Evolutionary conservation across 92 coral and sea anemone genomes (phyloP), one percentile per base, ranked within the genome.

Genomic region (Bergia sp.): DNA sequence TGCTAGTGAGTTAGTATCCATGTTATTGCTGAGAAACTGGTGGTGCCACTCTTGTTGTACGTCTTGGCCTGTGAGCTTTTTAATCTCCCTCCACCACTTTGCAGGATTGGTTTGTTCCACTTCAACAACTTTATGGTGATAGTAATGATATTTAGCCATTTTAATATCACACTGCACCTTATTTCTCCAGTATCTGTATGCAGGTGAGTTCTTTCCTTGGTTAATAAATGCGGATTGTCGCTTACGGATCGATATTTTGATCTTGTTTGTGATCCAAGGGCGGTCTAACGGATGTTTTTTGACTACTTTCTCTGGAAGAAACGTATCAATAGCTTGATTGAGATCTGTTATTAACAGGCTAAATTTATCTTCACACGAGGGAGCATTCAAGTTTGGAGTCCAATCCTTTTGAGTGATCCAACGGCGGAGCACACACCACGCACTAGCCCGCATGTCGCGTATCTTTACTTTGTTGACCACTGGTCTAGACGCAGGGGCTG

Each of bases 31-130:
- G 73, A 93, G 66, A 12, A 85, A 77, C 69, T 90, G 88, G 16
- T 90, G 71, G 64, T 90, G 75, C 90, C 90, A 86, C 58, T 80
- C 82, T 66, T 45, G 89, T 83, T 64, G 65, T 89, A 91, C 96
- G 87, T 93, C 87, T 89, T 73, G 73, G 82, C 5, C 77, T 80
- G 38, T 90, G 81, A 37, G 29, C 29, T 29, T 29, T 29, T 29
- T 29, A 29, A 29, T 29, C 29, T 29, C 29, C 29, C 29, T 29
- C 29, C 29, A 29, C 29, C 29, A 29, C 29, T 29, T 29, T 29
- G 29, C 29, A 29, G 29, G 29, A 29, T 88, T 84, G 2, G 76
- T 58, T 1, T 84, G 76, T 72, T 90, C 85, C 15, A 88, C 88
- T 5, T 85, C 93, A 43, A 66, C 88, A 7, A 92, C 90, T 75